A percentile compares a stretch with the other conserved stretches of the same genome.
phyloP scores from a whole-genome alignment of 2,888 invertebrate genomes.

The Spatulosminthurus flaviceps region DNA sequence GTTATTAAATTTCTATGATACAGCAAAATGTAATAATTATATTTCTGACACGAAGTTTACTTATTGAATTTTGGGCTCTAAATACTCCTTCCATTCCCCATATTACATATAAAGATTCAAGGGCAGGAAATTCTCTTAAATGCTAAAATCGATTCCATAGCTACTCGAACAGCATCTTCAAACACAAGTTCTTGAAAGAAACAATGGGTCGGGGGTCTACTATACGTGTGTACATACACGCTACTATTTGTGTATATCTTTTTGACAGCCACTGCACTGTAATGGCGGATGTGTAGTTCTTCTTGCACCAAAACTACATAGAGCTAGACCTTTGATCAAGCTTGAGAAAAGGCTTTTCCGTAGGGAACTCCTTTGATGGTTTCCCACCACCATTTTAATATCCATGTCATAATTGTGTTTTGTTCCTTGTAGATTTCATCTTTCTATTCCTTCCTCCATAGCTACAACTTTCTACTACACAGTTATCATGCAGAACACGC shows the following conservation, averaged over 20 bases:
- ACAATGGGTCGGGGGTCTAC: too few relatives aligned
- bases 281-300: too few relatives aligned
- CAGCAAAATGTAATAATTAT: not conserved
- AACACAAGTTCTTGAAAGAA: not conserved
- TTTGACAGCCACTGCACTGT: too few relatives aligned
- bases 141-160: slow-evolving; percentile 9
- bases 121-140: slow-evolving; percentile 9
- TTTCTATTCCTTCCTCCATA: not conserved
- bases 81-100: not conserved
- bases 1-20: not conserved
- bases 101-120: not conserved
- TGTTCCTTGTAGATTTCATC: not conserved
- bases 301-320: too few relatives aligned
- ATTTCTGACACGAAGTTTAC: not conserved
- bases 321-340: not conserved
- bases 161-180: not conserved
- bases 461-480: too few relatives aligned
- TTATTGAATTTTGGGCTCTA: not conserved
- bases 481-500: too few relatives aligned
- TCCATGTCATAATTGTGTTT: not conserved
- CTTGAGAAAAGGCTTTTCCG: not conserved
- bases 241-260: too few relatives aligned
- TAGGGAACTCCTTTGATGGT: not conserved
- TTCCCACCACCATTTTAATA: slow-evolving; percentile 6
- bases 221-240: too few relatives aligned